Evolutionary conservation across 2,797 vertebrate species (phyloP).

Genomic region (Phyllotis vaccarum): DNA sequence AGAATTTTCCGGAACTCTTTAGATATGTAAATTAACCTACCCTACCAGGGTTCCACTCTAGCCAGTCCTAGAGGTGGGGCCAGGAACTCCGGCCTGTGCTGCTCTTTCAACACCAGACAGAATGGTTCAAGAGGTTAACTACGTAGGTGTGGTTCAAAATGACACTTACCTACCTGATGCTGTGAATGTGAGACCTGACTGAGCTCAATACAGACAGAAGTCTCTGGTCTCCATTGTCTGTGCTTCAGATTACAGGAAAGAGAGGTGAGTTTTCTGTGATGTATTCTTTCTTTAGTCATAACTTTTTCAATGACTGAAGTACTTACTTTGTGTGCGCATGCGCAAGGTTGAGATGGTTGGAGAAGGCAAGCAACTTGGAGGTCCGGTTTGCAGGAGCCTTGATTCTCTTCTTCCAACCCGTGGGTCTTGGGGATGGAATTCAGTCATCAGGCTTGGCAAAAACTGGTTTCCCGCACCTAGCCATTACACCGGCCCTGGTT

Average conservation of each 20-base stretch:
- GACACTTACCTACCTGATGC: background rate
- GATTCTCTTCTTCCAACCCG: background rate
- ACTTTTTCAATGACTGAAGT: background rate
- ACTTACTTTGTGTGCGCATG: background rate
- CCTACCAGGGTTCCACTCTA: background rate
- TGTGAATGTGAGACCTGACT: fast-evolving
- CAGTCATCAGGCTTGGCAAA: background rate
- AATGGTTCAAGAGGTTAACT: background rate
- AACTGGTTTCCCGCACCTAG: background rate
- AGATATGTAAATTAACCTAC: constrained; percentile 59
- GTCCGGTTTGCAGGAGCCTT: fast-evolving
- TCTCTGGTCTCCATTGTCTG: background rate
- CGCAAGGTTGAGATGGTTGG: background rate
- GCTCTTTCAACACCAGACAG: background rate
- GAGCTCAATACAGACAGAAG: background rate
- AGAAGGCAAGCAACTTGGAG: background rate
- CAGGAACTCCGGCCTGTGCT: background rate
- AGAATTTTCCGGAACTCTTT: background rate
- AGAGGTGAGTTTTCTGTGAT: background rate
- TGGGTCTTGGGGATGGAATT: too few relatives aligned
- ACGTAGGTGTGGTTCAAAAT: background rate
- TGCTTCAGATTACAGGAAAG: background rate
- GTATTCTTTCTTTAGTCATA: background rate
- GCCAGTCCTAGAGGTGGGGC: background rate
- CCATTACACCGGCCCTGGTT: background rate